phyloP scores from a whole-genome alignment of 2,888 invertebrate species.

The Timandra comae region DNA sequence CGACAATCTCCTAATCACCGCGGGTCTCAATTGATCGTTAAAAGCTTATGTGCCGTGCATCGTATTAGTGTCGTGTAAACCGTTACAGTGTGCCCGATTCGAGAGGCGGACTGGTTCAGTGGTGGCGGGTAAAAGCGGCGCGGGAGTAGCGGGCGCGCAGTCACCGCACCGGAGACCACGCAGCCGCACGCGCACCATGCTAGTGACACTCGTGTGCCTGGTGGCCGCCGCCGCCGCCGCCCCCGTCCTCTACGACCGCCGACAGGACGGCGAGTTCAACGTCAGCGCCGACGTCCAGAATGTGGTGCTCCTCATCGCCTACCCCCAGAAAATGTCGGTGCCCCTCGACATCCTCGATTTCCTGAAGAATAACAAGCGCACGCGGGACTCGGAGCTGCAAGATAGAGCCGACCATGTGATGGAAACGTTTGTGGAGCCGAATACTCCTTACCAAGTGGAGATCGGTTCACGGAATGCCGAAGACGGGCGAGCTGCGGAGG shows the following conservation, averaged over 20 bases:
- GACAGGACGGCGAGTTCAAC: conserved; percentile 86
- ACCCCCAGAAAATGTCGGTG: conserved; percentile 52
- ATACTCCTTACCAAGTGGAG: conserved; percentile 82
- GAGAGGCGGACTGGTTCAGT: conserved; percentile 60
- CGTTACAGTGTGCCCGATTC: conserved; percentile 72
- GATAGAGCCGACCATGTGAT: conserved; percentile 59
- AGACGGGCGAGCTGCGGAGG: conserved; percentile 48
- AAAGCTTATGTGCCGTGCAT: conserved; percentile 4
- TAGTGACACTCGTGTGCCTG: conserved; percentile 39
- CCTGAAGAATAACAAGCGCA: conserved; percentile 18
- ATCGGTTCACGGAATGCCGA: conserved; percentile 55
- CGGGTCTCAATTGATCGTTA: conserved; percentile 1
- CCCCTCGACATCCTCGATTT: conserved; percentile 30
- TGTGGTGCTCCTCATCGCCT: conserved; percentile 81
- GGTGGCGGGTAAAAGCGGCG: conserved; percentile 64
- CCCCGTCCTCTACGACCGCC: conserved; percentile 78
- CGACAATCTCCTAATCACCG: neutral
- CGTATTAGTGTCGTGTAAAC: conserved; percentile 53
- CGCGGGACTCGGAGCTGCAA: conserved; percentile 33
- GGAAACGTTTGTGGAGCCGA: conserved; percentile 80
- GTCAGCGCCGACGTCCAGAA: conserved; percentile 85
- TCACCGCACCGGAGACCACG: conserved; percentile 38
- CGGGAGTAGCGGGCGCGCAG: conserved; percentile 50
- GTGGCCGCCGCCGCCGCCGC: conserved; percentile 44
- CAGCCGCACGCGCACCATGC: conserved; percentile 59